Evolutionary conservation across 2,113 vertebrate species (phyloP).

Genomic region (Oxyura jamaicensis): DNA sequence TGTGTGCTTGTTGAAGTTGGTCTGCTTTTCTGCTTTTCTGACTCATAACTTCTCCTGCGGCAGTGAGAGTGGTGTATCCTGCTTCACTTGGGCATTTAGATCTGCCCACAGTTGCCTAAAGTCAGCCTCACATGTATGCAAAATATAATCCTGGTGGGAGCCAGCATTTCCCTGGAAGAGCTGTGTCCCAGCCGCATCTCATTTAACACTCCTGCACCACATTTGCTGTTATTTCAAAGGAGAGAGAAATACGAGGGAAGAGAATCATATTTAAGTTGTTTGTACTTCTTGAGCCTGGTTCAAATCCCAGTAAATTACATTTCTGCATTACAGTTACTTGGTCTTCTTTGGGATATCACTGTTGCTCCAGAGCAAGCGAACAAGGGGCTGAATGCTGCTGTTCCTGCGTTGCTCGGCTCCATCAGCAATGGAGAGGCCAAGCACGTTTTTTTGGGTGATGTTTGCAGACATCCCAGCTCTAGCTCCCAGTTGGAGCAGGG

Average conservation of each 20-base stretch:
- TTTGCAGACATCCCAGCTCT: background rate
- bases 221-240: background rate
- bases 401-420: background rate
- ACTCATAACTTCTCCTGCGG: background rate
- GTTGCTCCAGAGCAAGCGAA: background rate
- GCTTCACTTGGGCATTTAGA: background rate
- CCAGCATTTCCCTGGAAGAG: background rate
- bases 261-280: background rate
- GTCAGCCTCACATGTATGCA: background rate
- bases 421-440: background rate
- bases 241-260: background rate
- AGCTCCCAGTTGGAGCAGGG: background rate
- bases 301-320: background rate
- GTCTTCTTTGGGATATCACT: background rate
- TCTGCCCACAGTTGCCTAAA: background rate
- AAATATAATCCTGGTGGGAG: background rate
- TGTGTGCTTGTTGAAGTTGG: background rate
- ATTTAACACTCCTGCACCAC: background rate
- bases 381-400: background rate
- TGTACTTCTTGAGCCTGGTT: background rate
- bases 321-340: background rate
- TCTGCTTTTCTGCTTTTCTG: background rate
- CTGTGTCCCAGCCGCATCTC: background rate
- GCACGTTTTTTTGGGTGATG: background rate
- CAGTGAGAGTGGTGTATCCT: background rate